Conservation (phyloP, 2,113 vertebrate species). For the Mirounga angustirostris region DNA sequence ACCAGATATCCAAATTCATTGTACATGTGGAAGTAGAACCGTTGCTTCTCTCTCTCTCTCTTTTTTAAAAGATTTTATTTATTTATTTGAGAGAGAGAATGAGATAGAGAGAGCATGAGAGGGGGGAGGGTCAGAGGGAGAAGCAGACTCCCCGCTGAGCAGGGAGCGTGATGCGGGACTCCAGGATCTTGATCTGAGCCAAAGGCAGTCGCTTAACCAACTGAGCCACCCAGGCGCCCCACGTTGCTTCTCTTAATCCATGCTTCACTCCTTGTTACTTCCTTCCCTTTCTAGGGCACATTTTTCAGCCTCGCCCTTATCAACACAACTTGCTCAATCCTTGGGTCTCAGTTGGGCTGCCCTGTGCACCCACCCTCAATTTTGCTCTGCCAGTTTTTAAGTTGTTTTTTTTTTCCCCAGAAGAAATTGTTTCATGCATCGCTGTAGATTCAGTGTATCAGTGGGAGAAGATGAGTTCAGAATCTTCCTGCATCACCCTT, state of each 20-base stretch:
- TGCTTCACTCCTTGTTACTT: constrained; percentile 22
- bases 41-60: not conserved
- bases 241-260: not conserved
- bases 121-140: no score
- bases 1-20: not conserved
- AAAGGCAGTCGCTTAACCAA: no score
- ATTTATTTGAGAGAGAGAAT: no score
- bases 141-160: no score
- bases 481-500: not conserved
- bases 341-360: not conserved
- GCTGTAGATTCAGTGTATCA: not conserved
- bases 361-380: not conserved
- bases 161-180: no score
- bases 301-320: not conserved
- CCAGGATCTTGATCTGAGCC: no score
- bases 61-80: no score
- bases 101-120: no score
- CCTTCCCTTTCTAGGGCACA: not conserved
- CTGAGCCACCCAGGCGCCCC: no score
- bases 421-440: not conserved
- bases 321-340: not conserved
- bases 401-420: not conserved
- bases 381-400: not conserved
- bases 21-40: not conserved
- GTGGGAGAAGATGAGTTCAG: not conserved